Evolutionary conservation across 1,140 invertebrate genomes (phyloP).

Genomic region (Dendrolimus kikuchii): DNA sequence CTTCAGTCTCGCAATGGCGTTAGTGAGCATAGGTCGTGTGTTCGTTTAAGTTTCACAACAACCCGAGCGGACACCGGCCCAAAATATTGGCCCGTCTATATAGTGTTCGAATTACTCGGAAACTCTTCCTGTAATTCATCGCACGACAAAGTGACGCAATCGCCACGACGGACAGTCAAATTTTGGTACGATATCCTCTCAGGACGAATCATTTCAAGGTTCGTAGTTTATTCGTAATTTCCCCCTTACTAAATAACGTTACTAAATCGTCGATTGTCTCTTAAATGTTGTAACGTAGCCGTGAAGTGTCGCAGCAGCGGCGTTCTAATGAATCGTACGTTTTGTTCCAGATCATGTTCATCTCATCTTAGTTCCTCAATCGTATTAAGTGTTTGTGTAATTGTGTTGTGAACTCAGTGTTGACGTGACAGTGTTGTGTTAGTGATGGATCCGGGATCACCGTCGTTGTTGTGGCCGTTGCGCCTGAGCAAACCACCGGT

Average conservation of each 20-base stretch:
- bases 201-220: slow-evolving; percentile 71
- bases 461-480: slow-evolving; percentile 60
- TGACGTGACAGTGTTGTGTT: slow-evolving; percentile 59
- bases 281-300: slow-evolving; percentile 50
- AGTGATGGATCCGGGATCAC: slow-evolving; percentile 69
- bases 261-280: slow-evolving; percentile 61
- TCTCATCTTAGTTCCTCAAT: slow-evolving; percentile 69
- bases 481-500: slow-evolving; percentile 56
- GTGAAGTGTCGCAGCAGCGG: slow-evolving; percentile 25
- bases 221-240: slow-evolving; percentile 70
- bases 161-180: slow-evolving; percentile 66
- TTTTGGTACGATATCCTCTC: slow-evolving; percentile 73
- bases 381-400: slow-evolving; percentile 55
- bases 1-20: slow-evolving; percentile 71
- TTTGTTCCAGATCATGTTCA: slow-evolving; percentile 69
- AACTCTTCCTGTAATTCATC: slow-evolving; percentile 60
- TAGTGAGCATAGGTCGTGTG: slow-evolving; percentile 61
- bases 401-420: slow-evolving; percentile 65
- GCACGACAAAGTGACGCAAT: slow-evolving; percentile 38
- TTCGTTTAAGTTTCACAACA: slow-evolving; percentile 60
- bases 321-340: slow-evolving; percentile 35
- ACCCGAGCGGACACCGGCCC: slow-evolving; percentile 73
- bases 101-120: slow-evolving; percentile 63
- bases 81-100: slow-evolving; percentile 72
- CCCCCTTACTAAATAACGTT: slow-evolving; percentile 60